These are phyloP conservation scores for Chaenocephalus aceratus DNA, from an alignment of 2,113 vertebrate species.

Conservation along the genomic window DNA sequence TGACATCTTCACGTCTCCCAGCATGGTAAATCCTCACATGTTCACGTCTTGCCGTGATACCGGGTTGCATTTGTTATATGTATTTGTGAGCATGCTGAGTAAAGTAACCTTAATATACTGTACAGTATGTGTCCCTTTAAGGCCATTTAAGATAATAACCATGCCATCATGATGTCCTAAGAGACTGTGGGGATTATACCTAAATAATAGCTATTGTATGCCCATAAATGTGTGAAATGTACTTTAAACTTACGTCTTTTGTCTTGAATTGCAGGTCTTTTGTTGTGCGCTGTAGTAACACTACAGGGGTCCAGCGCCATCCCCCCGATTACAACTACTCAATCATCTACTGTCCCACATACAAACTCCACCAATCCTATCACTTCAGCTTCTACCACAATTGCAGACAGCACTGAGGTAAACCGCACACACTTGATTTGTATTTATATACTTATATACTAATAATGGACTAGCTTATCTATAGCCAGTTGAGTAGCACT, in stretches of 20 bases:
- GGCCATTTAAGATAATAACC: not conserved
- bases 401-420: not conserved
- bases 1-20: too few relatives aligned
- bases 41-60: too few relatives aligned
- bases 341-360: too few relatives aligned
- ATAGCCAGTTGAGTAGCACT: too few relatives aligned
- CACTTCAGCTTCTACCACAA: not conserved
- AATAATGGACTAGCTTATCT: too few relatives aligned
- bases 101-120: not conserved
- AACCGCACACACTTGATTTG: not conserved
- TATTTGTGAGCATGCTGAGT: not conserved
- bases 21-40: too few relatives aligned
- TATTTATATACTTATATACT: not conserved
- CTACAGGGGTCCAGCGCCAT: too few relatives aligned
- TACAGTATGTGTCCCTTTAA: too few relatives aligned
- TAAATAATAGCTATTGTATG: not conserved
- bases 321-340: too few relatives aligned
- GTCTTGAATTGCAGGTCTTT: conserved; percentile 42
- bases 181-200: not conserved
- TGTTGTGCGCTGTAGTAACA: not conserved
- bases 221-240: too few relatives aligned
- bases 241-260: not conserved
- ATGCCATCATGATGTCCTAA: not conserved
- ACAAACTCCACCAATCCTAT: too few relatives aligned
- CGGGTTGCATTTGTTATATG: too few relatives aligned